phyloP scores from a whole-genome alignment of 2,113 vertebrate species.

The Condylura cristata region DNA sequence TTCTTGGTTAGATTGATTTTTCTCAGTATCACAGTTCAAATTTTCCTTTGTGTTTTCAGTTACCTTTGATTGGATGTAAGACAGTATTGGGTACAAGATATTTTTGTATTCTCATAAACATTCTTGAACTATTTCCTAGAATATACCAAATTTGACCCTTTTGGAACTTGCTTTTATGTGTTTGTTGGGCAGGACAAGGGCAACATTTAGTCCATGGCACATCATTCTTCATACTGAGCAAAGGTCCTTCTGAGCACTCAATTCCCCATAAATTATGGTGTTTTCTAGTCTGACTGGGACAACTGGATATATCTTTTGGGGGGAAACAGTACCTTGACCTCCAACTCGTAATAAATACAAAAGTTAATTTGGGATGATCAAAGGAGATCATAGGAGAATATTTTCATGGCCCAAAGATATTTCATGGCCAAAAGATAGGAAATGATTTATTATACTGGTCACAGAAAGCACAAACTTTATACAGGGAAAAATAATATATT shows the following conservation, averaged over 20 bases:
- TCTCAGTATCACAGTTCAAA: not conserved
- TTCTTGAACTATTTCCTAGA: not conserved
- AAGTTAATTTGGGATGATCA: conserved; percentile 49
- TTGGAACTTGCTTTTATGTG: not conserved
- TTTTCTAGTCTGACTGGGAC: conserved; percentile 2
- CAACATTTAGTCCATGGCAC: not conserved
- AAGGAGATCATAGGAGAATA: not conserved
- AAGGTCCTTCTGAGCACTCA: not conserved
- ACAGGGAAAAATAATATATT: conserved; percentile 33
- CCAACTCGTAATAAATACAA: conserved; percentile 12
- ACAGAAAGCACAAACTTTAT: not conserved
- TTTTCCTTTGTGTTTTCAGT: conserved; percentile 17
- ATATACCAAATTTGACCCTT: conserved; percentile 4
- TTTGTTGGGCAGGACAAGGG: not conserved
- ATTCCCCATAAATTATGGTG: not conserved
- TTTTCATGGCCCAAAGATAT: conserved; percentile 50
- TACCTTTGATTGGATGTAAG: not conserved
- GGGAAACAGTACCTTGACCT: conserved; percentile 45
- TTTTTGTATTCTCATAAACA: conserved; percentile 9
- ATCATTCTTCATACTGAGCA: not conserved
- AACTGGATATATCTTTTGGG: not conserved
- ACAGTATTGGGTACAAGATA: not conserved
- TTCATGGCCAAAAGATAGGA: conserved; percentile 36
- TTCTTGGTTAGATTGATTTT: conserved; percentile 7
- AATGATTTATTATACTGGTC: conserved; percentile 22